These are phyloP conservation scores for Periophthalmus magnuspinnatus DNA, from an alignment of 2,797 vertebrate species.

Conservation along the genomic window DNA sequence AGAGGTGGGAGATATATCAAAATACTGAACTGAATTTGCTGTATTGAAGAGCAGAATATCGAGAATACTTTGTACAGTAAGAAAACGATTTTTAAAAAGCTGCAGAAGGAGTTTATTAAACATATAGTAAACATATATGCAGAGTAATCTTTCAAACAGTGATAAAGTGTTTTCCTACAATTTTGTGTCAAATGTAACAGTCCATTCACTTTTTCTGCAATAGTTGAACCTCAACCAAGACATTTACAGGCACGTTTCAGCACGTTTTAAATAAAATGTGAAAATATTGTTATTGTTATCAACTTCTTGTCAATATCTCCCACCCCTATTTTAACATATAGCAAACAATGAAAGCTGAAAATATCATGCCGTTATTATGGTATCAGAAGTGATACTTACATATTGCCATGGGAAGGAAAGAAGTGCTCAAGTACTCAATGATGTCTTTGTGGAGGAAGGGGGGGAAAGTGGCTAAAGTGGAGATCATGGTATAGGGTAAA, in stretches of 20 bases:
- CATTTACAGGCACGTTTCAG: not conserved
- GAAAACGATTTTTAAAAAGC: no score
- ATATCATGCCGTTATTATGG: not conserved
- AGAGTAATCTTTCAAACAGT: no score
- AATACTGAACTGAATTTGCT: no score
- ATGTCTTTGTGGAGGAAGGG: conserved; percentile 99
- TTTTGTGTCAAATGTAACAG: no score
- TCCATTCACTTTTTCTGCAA: not conserved
- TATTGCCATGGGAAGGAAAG: conserved; percentile 99
- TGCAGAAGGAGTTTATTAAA: no score
- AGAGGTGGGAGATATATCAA: not conserved
- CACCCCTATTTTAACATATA: not conserved
- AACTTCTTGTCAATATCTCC: not conserved
- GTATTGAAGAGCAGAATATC: no score
- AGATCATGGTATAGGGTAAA: conserved; percentile 99
- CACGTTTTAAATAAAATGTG: not conserved
- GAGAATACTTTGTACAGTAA: no score
- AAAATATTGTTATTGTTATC: no score
- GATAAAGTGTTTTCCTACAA: no score
- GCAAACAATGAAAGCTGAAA: not conserved
- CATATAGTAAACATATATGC: no score
- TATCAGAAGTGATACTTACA: conserved; percentile 83
- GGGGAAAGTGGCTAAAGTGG: conserved; percentile 98
- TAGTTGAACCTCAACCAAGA: not conserved
- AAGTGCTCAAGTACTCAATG: conserved; percentile 98